Percentiles rank a stretch among this genome's conserved stretches.
Evolutionary conservation across 2,888 invertebrate genomes (phyloP).

Genomic region (Metopia argyrocephala): DNA sequence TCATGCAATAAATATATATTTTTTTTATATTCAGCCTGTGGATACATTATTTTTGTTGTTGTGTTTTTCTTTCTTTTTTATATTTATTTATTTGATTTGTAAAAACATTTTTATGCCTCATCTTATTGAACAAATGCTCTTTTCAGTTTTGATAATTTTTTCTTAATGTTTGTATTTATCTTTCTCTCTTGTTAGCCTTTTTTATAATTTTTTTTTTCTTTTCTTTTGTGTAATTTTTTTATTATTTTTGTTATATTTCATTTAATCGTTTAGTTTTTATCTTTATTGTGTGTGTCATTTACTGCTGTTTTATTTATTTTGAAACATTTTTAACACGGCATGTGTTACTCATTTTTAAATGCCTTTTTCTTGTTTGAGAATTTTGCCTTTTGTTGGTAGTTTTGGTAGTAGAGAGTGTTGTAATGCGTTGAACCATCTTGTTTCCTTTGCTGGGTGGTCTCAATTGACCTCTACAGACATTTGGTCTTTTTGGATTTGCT

Average conservation of each 20-base stretch:
- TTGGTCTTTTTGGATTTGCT: conserved; percentile 42
- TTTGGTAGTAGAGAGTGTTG: conserved; percentile 15
- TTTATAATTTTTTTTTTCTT: neutral
- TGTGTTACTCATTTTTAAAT: conserved; percentile 54
- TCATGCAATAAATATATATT: conserved; percentile 35
- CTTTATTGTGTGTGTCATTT: conserved; percentile 49
- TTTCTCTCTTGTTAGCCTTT: too few species aligned
- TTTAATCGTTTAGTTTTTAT: conserved; percentile 17
- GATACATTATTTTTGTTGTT: neutral
- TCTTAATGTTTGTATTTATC: neutral
- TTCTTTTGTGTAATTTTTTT: neutral
- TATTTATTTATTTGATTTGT: neutral
- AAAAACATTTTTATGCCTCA: neutral
- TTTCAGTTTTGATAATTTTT: neutral
- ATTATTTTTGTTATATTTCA: neutral
- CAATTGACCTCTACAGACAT: conserved; percentile 51
- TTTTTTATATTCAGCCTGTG: conserved; percentile 25
- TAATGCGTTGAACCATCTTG: conserved; percentile 17
- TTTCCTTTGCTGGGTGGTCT: conserved; percentile 54
- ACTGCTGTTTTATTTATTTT: conserved; percentile 63
- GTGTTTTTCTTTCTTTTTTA: conserved; percentile 9
- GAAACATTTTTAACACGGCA: conserved; percentile 60
- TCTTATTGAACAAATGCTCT: conserved; percentile 31
- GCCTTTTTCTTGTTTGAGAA: conserved; percentile 1
- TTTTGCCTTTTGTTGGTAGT: conserved; percentile 8